Evolutionary conservation across 2,888 invertebrate genomes (phyloP).

Genomic region (Ecdyonurus torrentis): DNA sequence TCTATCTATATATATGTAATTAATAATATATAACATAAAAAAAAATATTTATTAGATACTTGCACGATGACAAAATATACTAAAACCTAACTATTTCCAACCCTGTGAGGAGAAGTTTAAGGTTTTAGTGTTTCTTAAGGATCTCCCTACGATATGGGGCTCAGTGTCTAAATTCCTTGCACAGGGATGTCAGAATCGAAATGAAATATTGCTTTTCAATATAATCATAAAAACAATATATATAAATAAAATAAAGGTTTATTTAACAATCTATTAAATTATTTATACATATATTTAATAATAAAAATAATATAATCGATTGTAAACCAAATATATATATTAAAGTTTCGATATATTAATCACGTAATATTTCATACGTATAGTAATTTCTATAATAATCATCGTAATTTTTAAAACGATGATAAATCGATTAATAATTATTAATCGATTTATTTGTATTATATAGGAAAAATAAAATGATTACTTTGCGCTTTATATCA

Average conservation of each 20-base stretch:
- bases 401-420: too few species aligned
- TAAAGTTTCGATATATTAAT: too few species aligned
- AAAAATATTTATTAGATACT: too few species aligned
- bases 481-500: not conserved
- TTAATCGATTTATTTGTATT: too few species aligned
- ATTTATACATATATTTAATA: not conserved
- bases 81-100: not conserved
- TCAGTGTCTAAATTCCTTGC: not conserved
- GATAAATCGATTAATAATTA: too few species aligned
- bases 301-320: not conserved
- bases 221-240: not conserved
- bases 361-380: too few species aligned
- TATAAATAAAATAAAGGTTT: not conserved
- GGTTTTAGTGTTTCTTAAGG: conserved; percentile 1
- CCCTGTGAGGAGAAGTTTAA: not conserved
- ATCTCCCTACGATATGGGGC: not conserved
- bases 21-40: too few species aligned
- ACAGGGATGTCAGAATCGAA: not conserved
- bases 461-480: too few species aligned
- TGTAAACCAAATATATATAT: too few species aligned
- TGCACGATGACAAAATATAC: not conserved
- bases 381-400: too few species aligned
- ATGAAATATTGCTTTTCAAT: not conserved
- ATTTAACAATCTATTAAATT: not conserved
- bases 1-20: too few species aligned